These are phyloP conservation scores for Clarias fuscus DNA, from an alignment of 2,797 vertebrate species.

Conservation along the genomic window DNA sequence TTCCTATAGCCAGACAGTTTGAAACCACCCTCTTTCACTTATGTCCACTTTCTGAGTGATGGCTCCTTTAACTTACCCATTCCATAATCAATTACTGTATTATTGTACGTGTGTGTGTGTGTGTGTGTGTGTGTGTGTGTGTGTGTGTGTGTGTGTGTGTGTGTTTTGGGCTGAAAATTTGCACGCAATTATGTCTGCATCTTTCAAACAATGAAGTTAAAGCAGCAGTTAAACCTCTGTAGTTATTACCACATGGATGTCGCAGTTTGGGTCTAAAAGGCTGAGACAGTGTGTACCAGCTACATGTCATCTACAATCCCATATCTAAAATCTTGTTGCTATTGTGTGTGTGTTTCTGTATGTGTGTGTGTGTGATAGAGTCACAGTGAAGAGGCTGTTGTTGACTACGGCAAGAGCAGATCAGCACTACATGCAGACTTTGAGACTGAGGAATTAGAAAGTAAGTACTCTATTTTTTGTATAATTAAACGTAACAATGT, in stretches of 20 bases:
- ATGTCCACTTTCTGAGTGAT: not conserved
- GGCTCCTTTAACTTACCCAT: constrained; percentile 12
- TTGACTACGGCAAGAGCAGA: constrained; percentile 95
- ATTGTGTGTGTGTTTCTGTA: not conserved
- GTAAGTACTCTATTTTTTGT: constrained; percentile 75
- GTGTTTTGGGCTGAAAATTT: not conserved
- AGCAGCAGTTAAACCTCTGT: not conserved
- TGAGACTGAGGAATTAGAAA: constrained; percentile 92
- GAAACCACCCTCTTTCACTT: not conserved
- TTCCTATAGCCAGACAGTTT: not conserved
- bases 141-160: not conserved
- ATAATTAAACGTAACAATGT: no score
- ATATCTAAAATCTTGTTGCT: not conserved
- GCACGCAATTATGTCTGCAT: not conserved
- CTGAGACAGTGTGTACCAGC: not conserved
- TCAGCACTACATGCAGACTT: constrained; percentile 90
- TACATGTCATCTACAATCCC: not conserved
- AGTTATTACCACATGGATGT: not conserved
- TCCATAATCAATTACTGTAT: constrained; percentile 26
- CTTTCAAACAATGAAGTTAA: not conserved
- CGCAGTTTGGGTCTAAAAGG: not conserved
- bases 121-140: not conserved
- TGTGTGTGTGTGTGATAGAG: constrained; percentile 71
- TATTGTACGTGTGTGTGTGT: not conserved
- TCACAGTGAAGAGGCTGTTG: constrained; percentile 94